Evolutionary conservation across 1,140 invertebrate species (phyloP), one percentile per base, ranked within the genome.

Genomic region (Eupeodes corollae): DNA sequence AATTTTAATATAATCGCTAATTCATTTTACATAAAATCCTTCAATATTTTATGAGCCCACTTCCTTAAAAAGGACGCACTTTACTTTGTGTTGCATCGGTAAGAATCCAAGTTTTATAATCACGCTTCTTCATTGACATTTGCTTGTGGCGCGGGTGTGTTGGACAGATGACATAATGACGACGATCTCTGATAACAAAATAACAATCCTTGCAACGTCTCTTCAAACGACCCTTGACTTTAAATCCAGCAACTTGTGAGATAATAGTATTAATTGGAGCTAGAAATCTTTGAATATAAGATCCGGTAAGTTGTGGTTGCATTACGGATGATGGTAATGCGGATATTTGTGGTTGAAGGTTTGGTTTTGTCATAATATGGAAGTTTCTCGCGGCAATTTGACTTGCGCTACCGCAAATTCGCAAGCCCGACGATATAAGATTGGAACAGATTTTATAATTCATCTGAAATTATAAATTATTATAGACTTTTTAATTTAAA

Each of bases 111-210:
- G 75, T 79, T 53, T 79, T 79, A 52, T 74, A 73, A 32, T 75
- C 76, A 51, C 78, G 74, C 41, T 74, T 69, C 44, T 78, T 73
- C 67, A 78, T 82, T 21, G 77, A 66, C 75, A 80, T 82, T 71
- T 88, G 85, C 56, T 90, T 90, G 56, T 91, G 87, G 44, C 85
- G 70, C 33, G 81, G 80, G 62, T 83, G 76, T 16, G 75, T 79
- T 53, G 79, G 78, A 57, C 88, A 91, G 42, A 84, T 77, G 39
- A 87, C 77, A 68, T 81, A 85, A 51, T 79, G 58, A 32, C 83
- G 72, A 49, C 82, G 75, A 59, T 87, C 73, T 45, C 79, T 69
- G 35, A 73, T 70, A 12, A 85, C 77, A 59, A 85, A 76, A 56
- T 82, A 85, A 58, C 88, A 91, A 54, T 82, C 79, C 64, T 80